Evolutionary conservation across 2,113 vertebrate genomes (phyloP).

Genomic region (Oryzias woworae): DNA sequence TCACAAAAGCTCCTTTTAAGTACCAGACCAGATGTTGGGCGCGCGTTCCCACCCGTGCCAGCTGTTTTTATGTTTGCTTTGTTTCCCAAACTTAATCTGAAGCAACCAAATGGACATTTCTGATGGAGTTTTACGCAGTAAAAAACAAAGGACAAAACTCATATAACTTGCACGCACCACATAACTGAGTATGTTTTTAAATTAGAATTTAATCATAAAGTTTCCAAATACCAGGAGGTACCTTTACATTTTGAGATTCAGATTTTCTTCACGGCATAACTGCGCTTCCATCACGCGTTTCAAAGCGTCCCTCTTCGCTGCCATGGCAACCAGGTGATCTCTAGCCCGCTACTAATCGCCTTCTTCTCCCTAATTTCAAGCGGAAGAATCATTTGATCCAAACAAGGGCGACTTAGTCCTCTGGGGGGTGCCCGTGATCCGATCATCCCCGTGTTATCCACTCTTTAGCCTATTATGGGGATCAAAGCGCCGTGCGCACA

Average conservation of each 20-base stretch:
- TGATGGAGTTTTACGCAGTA: no score
- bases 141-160: no score
- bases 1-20: constrained; percentile 20
- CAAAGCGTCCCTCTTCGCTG: background rate
- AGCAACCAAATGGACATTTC: no score
- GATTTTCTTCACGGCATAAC: background rate
- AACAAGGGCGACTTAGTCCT: constrained; percentile 65
- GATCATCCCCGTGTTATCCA: constrained; percentile 75
- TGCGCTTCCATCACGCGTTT: background rate
- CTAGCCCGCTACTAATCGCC: constrained; percentile 46
- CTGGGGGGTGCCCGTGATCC: constrained; percentile 65
- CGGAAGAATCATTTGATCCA: constrained; percentile 62
- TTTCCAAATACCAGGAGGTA: no score
- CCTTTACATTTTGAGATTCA: no score
- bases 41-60: background rate
- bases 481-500: constrained; percentile 57
- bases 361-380: constrained; percentile 57
- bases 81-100: background rate
- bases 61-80: background rate
- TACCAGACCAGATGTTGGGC: constrained; percentile 16
- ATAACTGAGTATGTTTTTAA: no score
- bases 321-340: constrained; percentile 37
- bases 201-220: no score
- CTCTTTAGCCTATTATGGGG: constrained; percentile 64
- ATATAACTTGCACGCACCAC: no score